Conservation (phyloP, 2,797 vertebrate genomes). For the Vespertilio murinus region DNA sequence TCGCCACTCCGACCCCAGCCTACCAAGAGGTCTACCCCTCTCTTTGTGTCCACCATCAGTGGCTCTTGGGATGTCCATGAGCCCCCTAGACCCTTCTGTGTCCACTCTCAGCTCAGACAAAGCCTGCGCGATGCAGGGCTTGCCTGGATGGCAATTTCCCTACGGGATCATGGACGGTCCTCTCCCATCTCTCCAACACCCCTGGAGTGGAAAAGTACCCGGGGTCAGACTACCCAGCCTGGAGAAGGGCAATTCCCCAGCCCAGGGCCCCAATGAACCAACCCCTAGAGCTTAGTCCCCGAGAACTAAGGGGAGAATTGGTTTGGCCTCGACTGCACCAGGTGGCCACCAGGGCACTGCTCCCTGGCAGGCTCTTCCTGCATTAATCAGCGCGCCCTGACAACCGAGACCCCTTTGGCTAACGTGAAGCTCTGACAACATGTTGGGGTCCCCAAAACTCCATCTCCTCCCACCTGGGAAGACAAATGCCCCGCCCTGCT, state of each 20-base stretch:
- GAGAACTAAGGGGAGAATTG: background rate
- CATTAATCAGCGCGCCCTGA: background rate
- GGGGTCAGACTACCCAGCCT: background rate
- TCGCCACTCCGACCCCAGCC: background rate
- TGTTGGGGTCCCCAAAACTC: background rate
- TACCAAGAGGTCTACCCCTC: background rate
- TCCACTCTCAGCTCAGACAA: background rate
- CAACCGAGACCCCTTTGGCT: background rate
- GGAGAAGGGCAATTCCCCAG: background rate
- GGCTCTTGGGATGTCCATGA: background rate
- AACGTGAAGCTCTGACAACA: background rate
- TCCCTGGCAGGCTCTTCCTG: background rate
- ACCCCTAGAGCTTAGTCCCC: background rate
- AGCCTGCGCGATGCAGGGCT: background rate
- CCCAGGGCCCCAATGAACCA: background rate
- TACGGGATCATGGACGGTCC: background rate
- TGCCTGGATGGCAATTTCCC: background rate
- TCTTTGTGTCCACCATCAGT: background rate
- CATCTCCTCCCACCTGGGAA: no score
- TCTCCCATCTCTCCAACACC: background rate
- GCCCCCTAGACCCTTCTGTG: background rate
- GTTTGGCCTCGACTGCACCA: background rate
- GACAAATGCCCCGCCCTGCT: background rate
- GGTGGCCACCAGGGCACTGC: background rate
- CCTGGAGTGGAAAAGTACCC: background rate